Evolutionary conservation across 2,113 vertebrate genomes (phyloP).

Genomic region (Thinocorus orbignyianus): DNA sequence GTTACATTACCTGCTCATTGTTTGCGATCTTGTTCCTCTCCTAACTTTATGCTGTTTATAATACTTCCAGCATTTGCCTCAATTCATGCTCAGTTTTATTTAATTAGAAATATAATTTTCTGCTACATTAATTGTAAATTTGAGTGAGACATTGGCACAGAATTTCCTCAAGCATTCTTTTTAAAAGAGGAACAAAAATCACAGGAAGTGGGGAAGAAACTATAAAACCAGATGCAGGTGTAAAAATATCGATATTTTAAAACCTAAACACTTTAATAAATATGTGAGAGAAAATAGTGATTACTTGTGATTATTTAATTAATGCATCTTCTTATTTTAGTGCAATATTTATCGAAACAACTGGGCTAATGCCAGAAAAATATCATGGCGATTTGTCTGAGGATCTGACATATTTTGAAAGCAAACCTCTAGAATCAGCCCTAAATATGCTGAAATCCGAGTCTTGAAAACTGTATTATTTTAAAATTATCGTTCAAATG

Average conservation of each 20-base stretch:
- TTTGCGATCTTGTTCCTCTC: constrained; percentile 38
- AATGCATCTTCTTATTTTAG: background rate
- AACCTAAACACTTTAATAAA: background rate
- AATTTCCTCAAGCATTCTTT: constrained; percentile 27
- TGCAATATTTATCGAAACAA: background rate
- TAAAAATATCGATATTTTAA: background rate
- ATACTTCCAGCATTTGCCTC: constrained; percentile 37
- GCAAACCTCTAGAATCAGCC: background rate
- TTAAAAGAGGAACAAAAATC: background rate
- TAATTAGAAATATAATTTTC: constrained; percentile 68
- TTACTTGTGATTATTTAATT: background rate
- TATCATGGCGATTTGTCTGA: background rate
- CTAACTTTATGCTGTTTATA: constrained; percentile 40
- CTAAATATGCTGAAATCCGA: background rate
- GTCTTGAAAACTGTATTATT: background rate
- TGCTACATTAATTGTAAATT: constrained; percentile 66
- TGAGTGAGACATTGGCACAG: background rate
- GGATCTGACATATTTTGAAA: constrained; percentile 6
- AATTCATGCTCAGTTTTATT: constrained; percentile 53
- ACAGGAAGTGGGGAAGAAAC: background rate
- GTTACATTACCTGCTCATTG: constrained; percentile 56
- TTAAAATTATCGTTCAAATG: background rate
- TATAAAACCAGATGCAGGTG: background rate
- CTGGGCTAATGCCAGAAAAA: background rate
- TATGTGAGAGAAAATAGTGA: background rate